A percentile compares a stretch with the other conserved stretches of the same genome.
phyloP scores from a whole-genome alignment of 2,113 vertebrate genomes.

The Strix uralensis region DNA sequence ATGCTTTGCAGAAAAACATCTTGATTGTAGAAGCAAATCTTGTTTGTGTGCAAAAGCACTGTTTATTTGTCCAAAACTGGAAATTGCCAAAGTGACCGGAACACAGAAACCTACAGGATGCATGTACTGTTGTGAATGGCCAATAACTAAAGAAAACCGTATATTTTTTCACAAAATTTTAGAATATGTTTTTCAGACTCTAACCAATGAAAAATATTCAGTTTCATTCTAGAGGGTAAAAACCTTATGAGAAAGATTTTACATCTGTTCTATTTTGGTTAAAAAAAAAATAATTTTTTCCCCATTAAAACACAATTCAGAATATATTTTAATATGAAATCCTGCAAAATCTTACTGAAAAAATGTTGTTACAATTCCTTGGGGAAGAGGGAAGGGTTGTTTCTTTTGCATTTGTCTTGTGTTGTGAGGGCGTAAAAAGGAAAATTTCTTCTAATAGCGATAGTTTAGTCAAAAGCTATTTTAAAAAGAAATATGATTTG shows the following conservation, averaged over 20 bases:
- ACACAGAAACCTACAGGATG: background rate
- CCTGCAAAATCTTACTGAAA: background rate
- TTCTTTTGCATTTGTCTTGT: background rate
- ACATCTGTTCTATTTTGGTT: background rate
- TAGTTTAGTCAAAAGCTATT: background rate
- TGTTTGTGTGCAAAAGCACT: background rate
- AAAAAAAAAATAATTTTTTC: background rate
- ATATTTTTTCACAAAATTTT: background rate
- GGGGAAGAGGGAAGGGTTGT: background rate
- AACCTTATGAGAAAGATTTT: background rate
- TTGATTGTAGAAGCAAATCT: background rate
- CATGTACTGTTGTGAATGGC: background rate
- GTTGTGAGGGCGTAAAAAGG: background rate
- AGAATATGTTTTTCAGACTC: background rate
- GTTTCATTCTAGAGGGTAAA: background rate
- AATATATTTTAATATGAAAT: background rate
- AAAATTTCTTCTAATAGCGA: background rate
- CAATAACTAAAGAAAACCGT: background rate
- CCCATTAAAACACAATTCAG: background rate
- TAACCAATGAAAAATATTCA: background rate
- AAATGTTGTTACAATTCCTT: background rate
- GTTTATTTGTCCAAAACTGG: background rate
- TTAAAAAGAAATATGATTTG: background rate
- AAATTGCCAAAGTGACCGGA: background rate
- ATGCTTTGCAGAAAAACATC: background rate